Evolutionary conservation across 2,113 vertebrate species (phyloP), one percentile per base, ranked within the genome.

Genomic region (Corythaixoides concolor): DNA sequence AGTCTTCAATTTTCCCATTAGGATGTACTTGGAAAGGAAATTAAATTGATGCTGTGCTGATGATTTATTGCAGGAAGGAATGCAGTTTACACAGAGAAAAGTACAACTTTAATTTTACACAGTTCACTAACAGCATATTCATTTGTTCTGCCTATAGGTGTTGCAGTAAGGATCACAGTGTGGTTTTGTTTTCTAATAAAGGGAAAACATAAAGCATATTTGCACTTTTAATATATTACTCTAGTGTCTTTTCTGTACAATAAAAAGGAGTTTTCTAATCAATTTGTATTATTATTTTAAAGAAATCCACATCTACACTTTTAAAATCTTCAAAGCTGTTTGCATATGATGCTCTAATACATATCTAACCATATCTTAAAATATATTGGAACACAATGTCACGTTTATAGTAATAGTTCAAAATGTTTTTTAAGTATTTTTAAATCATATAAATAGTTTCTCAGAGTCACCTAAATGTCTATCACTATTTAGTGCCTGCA

Each of bases 21-120:
- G 73, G 37, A 60, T 93, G 47, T 81, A 90, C 78, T 85, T 75
- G 82, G 85, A 92, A 87, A 94, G 59, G 50, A 97, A 97, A 97
- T 95, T 94, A 97, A 86, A 88, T 92, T 69, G 73, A 16, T 78
- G 35, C 39, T 93, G 8, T 92, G 49, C 10, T 89, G 88, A 88
- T 96, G 96, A 97, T 97, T 97, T 97, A 95, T 95, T 95, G 85
- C 63, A 90, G 92, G 80, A 84, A 63, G 43, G 56, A 96, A 76
- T 15, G 18, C 66, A 86, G 66, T 95, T 96, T 97, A 77, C 49
- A 85, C 62, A 88, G 88, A 63, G 41, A 93, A 96, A 97, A 97
- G 85, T 90, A 59, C 41, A 81, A 88, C 87, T 96, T 95, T 96
- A 96, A 97, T 97, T 97, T 97, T 94, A 62, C n/a, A 53, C 15